These are phyloP conservation scores for Bos indicus DNA, from an alignment of 2,113 vertebrate genomes.

Conservation along the genomic window DNA sequence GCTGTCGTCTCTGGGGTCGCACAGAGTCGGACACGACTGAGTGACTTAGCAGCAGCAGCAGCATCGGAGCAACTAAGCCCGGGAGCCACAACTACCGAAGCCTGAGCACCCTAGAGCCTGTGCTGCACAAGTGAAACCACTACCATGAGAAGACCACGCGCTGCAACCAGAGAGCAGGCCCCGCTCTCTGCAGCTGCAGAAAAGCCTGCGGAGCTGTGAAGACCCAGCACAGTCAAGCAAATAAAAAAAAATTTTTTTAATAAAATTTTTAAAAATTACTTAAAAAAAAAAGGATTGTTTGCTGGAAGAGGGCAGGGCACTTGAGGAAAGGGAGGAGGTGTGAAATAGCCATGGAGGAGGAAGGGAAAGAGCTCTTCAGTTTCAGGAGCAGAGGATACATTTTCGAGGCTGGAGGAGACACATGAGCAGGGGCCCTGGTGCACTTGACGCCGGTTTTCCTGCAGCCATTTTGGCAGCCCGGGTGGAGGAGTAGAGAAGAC, in stretches of 20 bases:
- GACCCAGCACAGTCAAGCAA: neutral
- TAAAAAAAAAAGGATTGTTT: neutral
- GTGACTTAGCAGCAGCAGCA: too few relatives aligned
- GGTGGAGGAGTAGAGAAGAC: neutral
- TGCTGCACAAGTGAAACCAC: neutral
- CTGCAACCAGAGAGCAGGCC: fast-evolving
- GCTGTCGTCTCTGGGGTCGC: too few relatives aligned
- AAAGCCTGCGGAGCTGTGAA: neutral
- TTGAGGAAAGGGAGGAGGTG: neutral
- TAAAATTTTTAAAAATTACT: neutral
- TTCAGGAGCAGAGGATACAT: neutral
- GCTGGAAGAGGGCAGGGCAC: neutral
- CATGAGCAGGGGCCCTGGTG: fast-evolving
- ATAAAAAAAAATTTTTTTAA: neutral
- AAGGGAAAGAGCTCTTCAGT: neutral
- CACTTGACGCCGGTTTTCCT: neutral
- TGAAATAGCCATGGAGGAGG: neutral
- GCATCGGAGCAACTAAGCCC: neutral
- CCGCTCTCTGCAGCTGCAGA: neutral
- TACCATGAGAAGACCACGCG: fast-evolving
- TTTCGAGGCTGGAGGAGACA: neutral
- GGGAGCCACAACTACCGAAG: neutral
- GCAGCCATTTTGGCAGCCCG: neutral
- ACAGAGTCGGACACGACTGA: too few relatives aligned
- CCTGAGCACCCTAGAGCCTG: neutral